phyloP scores from a whole-genome alignment of 2,888 invertebrate genomes.

The Dendrolimus pini region DNA sequence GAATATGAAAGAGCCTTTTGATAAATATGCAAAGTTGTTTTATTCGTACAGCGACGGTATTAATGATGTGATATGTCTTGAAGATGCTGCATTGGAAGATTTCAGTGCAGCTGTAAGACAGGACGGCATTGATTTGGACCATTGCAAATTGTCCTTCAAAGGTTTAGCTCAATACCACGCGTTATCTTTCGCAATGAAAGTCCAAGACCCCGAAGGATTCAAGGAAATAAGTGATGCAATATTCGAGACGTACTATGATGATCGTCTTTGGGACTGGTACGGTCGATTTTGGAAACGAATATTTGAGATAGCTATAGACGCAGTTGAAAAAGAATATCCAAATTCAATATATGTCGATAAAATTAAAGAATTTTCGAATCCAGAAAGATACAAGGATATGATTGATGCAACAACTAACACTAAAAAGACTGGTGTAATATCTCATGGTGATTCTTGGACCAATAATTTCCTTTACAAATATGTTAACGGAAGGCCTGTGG shows the following conservation, averaged over 20 bases:
- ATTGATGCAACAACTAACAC: constrained; percentile 49
- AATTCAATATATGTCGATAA: constrained; percentile 74
- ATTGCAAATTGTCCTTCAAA: constrained; percentile 66
- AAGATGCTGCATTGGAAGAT: constrained; percentile 65
- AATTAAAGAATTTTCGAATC: constrained; percentile 69
- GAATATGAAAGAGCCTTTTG: constrained; percentile 61
- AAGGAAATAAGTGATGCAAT: constrained; percentile 45
- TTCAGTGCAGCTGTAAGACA: constrained; percentile 63
- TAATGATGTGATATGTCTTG: constrained; percentile 74
- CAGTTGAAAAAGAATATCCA: constrained; percentile 79
- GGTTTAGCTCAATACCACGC: constrained; percentile 78
- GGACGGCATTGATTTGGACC: constrained; percentile 67
- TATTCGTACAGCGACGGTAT: constrained; percentile 64
- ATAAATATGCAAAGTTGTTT: constrained; percentile 65
- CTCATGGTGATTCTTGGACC: constrained; percentile 85
- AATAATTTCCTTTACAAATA: constrained; percentile 82
- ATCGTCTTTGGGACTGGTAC: constrained; percentile 76
- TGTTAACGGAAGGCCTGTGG: constrained; percentile 29
- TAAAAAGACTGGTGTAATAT: constrained; percentile 73
- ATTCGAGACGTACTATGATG: constrained; percentile 77
- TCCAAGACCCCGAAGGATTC: constrained; percentile 70
- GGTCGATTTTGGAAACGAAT: constrained; percentile 66
- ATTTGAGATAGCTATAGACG: constrained; percentile 75
- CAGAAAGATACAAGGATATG: constrained; percentile 68
- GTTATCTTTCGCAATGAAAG: constrained; percentile 75